A percentile compares a stretch with the other conserved stretches of the same genome.
Conservation (phyloP, 2,888 invertebrate genomes). For the Sipunculus nudus region DNA sequence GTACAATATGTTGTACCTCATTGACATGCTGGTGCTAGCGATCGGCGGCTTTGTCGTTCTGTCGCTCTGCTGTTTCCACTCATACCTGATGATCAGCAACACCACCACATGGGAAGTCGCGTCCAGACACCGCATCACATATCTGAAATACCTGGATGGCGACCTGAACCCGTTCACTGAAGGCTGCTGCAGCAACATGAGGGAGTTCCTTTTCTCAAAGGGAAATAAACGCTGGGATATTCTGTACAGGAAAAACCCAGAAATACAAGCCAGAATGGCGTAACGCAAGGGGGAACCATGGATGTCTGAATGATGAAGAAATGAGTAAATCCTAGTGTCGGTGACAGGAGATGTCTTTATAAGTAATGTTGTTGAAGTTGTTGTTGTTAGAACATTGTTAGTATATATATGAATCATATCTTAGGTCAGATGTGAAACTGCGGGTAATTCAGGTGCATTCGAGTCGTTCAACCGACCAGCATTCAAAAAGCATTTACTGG, state of each 20-base stretch:
- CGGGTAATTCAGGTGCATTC: too few species aligned
- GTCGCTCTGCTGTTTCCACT: constrained; percentile 59
- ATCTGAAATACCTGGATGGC: constrained; percentile 60
- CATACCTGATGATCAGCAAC: constrained; percentile 61
- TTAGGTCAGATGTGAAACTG: too few species aligned
- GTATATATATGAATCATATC: too few species aligned
- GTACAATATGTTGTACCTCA: constrained; percentile 51
- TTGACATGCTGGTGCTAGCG: constrained; percentile 53
- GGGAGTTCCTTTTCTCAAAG: constrained; percentile 28
- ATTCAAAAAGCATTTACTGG: too few species aligned
- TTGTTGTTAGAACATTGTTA: too few species aligned
- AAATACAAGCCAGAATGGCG: too few species aligned
- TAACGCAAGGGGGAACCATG: too few species aligned
- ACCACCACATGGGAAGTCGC: constrained; percentile 65
- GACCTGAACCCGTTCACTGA: constrained; percentile 65
- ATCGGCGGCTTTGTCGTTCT: constrained; percentile 53
- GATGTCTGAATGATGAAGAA: too few species aligned
- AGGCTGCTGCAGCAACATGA: constrained; percentile 57
- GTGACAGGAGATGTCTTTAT: too few species aligned
- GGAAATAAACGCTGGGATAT: constrained; percentile 26
- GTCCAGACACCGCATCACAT: constrained; percentile 63
- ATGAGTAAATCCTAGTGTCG: too few species aligned
- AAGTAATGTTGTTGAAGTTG: too few species aligned
- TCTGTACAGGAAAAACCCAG: constrained; percentile 20
- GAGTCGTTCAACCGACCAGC: too few species aligned